phyloP scores from a whole-genome alignment of 2,113 vertebrate genomes.

The Catharus fuscescens region DNA sequence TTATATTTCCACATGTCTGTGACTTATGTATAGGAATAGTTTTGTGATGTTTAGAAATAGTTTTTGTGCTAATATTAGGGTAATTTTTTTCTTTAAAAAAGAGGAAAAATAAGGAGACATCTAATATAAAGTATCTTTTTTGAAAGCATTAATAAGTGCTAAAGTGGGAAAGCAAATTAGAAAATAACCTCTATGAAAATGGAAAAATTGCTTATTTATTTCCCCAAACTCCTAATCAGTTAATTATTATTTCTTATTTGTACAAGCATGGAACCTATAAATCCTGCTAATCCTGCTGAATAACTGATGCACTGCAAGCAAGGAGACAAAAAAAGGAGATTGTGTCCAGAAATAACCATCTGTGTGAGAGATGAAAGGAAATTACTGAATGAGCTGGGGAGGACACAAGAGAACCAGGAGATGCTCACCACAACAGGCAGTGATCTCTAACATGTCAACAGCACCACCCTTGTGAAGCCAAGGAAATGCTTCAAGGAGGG shows the following conservation, averaged over 20 bases:
- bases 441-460: neutral
- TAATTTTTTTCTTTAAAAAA: neutral
- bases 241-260: neutral
- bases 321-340: neutral
- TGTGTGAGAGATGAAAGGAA: neutral
- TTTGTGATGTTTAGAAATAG: neutral
- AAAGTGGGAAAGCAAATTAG: neutral
- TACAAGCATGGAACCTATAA: neutral
- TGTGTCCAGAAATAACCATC: neutral
- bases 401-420: neutral
- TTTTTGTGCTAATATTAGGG: neutral
- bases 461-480: neutral
- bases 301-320: neutral
- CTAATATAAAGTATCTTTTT: neutral
- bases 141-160: neutral
- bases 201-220: neutral
- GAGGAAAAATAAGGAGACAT: neutral
- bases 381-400: neutral
- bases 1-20: neutral
- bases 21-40: neutral
- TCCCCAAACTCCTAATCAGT: neutral
- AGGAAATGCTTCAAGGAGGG: neutral
- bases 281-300: neutral
- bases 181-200: neutral
- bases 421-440: neutral